Percentiles rank a stretch among this genome's conserved stretches.
Evolutionary conservation across 2,888 invertebrate species (phyloP).

Genomic region (Chamaedrilus cognettii): DNA sequence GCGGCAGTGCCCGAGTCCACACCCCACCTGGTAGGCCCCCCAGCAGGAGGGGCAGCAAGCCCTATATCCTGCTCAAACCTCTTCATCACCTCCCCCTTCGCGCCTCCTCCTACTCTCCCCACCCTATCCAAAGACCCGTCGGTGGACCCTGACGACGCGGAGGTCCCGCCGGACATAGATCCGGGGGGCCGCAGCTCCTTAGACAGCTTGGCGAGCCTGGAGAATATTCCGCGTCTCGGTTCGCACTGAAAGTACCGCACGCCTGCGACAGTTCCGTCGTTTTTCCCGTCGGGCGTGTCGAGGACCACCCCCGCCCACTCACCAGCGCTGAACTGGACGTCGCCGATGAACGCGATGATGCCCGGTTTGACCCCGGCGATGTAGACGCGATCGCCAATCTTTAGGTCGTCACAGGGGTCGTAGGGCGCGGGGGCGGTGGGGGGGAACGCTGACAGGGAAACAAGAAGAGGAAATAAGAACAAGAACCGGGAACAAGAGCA

Average conservation of each 20-base stretch:
- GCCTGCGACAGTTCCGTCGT: slow-evolving; percentile 59
- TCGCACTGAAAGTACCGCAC: slow-evolving; percentile 59
- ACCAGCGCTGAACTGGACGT: slow-evolving; percentile 58
- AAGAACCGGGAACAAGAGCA: not conserved
- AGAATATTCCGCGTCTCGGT: slow-evolving; percentile 57
- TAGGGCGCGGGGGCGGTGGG: slow-evolving; percentile 15
- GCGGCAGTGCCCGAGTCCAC: too few relatives aligned
- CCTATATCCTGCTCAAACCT: too few relatives aligned
- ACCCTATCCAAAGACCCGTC: not conserved
- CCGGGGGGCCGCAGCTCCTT: slow-evolving; percentile 11
- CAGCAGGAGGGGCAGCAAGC: too few relatives aligned
- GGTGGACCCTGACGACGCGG: not conserved
- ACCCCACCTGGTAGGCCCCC: too few relatives aligned
- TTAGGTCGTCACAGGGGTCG: slow-evolving; percentile 83
- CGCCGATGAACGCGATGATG: slow-evolving; percentile 57
- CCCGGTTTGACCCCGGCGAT: slow-evolving; percentile 58
- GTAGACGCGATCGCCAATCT: slow-evolving; percentile 93
- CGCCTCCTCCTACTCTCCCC: too few relatives aligned
- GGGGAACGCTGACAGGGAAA: not conserved
- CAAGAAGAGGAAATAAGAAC: not conserved
- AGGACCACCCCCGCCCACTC: slow-evolving; percentile 59
- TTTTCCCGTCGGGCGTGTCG: slow-evolving; percentile 56
- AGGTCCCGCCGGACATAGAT: not conserved
- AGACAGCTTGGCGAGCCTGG: slow-evolving; percentile 72
- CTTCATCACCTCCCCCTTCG: too few relatives aligned